A percentile compares a stretch with the other conserved stretches of the same genome.
Evolutionary conservation across 2,113 vertebrate species (phyloP).

Genomic region (Cynopterus brachyotis): DNA sequence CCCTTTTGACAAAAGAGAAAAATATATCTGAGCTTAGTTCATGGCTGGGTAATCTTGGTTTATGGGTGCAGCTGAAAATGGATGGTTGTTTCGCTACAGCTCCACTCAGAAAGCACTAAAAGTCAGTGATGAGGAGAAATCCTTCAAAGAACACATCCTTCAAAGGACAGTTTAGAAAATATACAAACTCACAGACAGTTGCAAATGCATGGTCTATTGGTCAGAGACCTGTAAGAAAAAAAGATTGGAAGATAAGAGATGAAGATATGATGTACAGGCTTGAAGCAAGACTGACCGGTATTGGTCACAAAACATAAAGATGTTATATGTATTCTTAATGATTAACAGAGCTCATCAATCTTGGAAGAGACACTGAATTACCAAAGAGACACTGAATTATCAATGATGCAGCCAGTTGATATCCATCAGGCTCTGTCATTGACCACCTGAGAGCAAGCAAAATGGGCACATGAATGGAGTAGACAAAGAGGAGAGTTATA

Average conservation of each 20-base stretch:
- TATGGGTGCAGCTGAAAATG: background rate
- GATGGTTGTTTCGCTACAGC: fast-evolving
- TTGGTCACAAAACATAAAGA: background rate
- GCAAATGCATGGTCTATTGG: background rate
- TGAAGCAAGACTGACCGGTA: background rate
- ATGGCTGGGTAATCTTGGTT: background rate
- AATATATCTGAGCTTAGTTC: background rate
- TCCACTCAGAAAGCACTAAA: background rate
- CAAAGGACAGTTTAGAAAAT: background rate
- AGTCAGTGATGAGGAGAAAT: background rate
- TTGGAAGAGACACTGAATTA: background rate
- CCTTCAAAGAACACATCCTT: background rate
- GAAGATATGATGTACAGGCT: background rate
- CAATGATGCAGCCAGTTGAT: background rate
- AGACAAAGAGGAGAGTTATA: background rate
- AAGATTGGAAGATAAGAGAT: background rate
- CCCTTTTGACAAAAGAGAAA: background rate
- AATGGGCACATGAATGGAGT: background rate
- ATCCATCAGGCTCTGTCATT: background rate
- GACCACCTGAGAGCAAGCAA: background rate
- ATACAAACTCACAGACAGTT: background rate
- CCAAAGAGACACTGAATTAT: background rate
- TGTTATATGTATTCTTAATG: background rate
- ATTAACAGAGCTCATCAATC: background rate
- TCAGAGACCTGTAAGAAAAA: background rate